Conservation (phyloP, 1,140 invertebrate genomes). For the Teleopsis dalmanni region DNA sequence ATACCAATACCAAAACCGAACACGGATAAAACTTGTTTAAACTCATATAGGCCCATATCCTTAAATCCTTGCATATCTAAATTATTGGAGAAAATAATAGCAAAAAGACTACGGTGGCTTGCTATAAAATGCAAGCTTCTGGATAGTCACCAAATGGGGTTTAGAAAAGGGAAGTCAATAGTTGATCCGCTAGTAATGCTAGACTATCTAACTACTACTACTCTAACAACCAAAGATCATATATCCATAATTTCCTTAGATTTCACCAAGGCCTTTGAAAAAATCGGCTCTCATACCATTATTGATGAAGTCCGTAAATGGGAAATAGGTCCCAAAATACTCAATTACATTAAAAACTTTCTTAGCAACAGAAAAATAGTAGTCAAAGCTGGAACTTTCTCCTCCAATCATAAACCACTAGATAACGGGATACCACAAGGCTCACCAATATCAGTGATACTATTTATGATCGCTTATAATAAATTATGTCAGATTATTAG, state of each 20-base stretch:
- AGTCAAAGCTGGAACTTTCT: conserved; percentile 1
- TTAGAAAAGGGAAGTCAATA: conserved; percentile 3
- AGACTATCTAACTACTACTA: conserved; percentile 4
- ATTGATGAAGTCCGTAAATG: conserved; percentile 10
- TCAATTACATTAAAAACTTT: conserved; percentile 12
- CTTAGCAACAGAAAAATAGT: conserved; percentile 12
- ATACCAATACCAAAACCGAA: conserved; percentile 9
- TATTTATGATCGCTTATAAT: conserved; percentile 15
- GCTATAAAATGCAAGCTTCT: conserved; percentile 10
- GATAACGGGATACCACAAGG: conserved; percentile 15
- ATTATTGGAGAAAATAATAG: conserved; percentile 8
- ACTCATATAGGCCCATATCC: conserved; percentile 11
- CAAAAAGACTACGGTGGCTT: conserved; percentile 13
- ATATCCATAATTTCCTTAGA: conserved; percentile 9
- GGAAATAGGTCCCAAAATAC: conserved; percentile 12
- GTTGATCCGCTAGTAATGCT: conserved; percentile 1
- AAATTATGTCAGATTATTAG: conserved; percentile 5
- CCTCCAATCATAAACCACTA: not conserved
- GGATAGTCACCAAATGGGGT: conserved; percentile 6
- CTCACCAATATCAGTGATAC: conserved; percentile 13
- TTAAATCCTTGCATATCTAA: conserved; percentile 9
- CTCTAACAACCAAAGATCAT: too few relatives aligned
- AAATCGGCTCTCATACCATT: too few relatives aligned
- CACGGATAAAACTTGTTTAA: not conserved
- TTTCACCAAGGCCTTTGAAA: conserved; percentile 13